Conservation (phyloP, 2,113 vertebrate genomes). For the Herpetotheres cachinnans region DNA sequence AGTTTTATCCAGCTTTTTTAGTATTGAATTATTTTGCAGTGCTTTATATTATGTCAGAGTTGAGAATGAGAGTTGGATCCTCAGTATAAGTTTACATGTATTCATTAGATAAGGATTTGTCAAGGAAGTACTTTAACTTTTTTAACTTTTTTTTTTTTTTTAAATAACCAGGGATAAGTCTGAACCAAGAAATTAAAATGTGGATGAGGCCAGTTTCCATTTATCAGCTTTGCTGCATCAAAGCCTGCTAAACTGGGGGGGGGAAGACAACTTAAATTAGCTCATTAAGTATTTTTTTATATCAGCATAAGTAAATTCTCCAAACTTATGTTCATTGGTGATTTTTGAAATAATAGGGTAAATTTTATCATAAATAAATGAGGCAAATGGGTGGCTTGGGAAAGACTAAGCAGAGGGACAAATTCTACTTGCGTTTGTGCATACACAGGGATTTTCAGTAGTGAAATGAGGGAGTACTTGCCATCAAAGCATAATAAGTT, state of each 20-base stretch:
- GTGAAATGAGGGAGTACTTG: neutral
- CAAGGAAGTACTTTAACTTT: neutral
- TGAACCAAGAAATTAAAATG: neutral
- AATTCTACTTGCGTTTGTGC: neutral
- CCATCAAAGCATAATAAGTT: neutral
- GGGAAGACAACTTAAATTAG: neutral
- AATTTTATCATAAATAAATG: neutral
- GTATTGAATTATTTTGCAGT: neutral
- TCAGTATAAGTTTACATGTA: neutral
- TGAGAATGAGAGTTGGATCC: neutral
- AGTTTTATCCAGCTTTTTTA: neutral
- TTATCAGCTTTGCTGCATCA: slow-evolving; percentile 5
- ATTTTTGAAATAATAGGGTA: neutral
- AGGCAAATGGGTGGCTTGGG: neutral
- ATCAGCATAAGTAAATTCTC: neutral
- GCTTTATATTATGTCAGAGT: neutral
- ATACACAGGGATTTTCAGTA: neutral
- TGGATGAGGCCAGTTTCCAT: neutral
- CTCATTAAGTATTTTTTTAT: neutral
- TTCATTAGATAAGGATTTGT: neutral
- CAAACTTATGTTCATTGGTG: neutral
- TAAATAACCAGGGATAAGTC: neutral
- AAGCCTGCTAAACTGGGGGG: neutral
- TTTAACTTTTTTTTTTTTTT: neutral
- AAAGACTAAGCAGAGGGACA: neutral